phyloP scores from a whole-genome alignment of 2,113 vertebrate species.

The Spilogale gracilis region DNA sequence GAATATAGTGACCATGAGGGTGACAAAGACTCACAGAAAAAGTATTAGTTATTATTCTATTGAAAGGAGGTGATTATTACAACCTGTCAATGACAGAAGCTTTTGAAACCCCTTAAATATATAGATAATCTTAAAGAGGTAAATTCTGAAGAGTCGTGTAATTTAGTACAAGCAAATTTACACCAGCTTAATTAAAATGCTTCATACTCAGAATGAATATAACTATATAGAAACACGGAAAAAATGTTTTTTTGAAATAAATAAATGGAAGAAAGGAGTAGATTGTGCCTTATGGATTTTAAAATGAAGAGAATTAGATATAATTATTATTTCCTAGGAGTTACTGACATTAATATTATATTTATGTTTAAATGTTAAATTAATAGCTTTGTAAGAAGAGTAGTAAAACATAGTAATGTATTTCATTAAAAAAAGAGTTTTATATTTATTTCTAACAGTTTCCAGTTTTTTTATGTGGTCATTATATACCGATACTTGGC shows the following conservation, averaged over 20 bases:
- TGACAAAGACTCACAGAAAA: background rate
- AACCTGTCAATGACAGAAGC: background rate
- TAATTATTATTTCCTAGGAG: background rate
- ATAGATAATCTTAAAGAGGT: background rate
- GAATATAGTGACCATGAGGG: background rate
- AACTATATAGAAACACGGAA: background rate
- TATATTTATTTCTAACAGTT: background rate
- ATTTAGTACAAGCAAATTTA: background rate
- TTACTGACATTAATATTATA: background rate
- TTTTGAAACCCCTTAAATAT: background rate
- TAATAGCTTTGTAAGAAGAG: background rate
- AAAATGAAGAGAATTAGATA: background rate
- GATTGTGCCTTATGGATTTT: background rate
- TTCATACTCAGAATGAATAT: background rate
- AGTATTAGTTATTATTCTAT: background rate
- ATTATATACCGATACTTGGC: background rate
- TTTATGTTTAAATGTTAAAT: background rate
- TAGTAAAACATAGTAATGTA: background rate
- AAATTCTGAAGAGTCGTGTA: background rate
- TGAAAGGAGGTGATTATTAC: background rate
- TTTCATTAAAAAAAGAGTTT: background rate
- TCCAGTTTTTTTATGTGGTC: background rate
- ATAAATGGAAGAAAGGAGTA: background rate
- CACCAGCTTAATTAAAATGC: background rate
- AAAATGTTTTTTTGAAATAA: background rate